Evolutionary conservation across 2,113 vertebrate species (phyloP), one percentile per base, ranked within the genome.

Genomic region (Bagarius yarrelli): DNA sequence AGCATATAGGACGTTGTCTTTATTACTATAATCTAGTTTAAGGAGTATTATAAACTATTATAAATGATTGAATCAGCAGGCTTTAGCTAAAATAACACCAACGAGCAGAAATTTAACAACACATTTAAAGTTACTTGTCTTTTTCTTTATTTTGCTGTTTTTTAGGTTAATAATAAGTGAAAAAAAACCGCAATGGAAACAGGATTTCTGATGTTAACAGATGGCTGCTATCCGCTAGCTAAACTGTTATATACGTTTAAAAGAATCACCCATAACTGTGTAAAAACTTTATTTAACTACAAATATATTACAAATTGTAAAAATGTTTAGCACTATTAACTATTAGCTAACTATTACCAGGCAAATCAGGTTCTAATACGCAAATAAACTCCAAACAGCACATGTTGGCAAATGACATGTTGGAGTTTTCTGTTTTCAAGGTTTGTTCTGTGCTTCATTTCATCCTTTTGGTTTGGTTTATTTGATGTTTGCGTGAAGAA

Each of bases 391-490:
- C 12, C 34, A 36, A 66, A 34, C 11, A 47, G 40, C 36, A 23
- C 13, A 18, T 13, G 23, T 32, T 64, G 8, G 8, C 32, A 64
- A 21, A 34, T 21, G 16, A 66, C 63, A 66, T 66, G 18, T 36
- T 21, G 36, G 21, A 3, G 23, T 44, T 67, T 67, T 67, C 34
- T 67, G 64, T 67, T 67, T 40, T 40, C 34, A n/a, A 12, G 44
- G 21, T 57, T 75, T 57, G 21, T 75, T 75, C 36, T 60, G 74
- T 76, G 34, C 6, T 76, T 40, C 36, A 40, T 40, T 40, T 40
- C 36, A 40, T 40, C 36, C 36, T 40, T 40, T 40, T 40, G 3
- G 36, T 40, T 40, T 40, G 3, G 3, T 40, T 40, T 23, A 76
- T 44, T 76, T 76, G 32, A 76, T 44, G 8, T 12, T 76, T 25